Percentiles rank a stretch among this genome's conserved stretches.
phyloP scores from a whole-genome alignment of 2,113 vertebrate genomes.

The Carlito syrichta region DNA sequence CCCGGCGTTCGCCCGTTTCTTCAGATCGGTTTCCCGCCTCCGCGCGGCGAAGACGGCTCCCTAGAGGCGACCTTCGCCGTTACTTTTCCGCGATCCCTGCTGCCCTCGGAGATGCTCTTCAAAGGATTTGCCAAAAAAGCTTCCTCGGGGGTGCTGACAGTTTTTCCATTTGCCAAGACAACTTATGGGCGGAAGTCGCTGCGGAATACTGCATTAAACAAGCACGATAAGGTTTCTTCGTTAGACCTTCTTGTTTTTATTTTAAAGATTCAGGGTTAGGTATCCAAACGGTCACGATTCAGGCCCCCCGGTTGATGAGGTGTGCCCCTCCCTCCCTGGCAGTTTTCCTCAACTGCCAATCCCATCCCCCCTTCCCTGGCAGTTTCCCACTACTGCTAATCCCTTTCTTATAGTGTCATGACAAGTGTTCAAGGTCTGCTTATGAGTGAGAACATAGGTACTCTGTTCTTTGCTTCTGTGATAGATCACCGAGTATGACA shows the following conservation, averaged over 20 bases:
- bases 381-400: too few relatives aligned
- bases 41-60: neutral
- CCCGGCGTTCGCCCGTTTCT: too few relatives aligned
- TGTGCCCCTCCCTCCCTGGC: too few relatives aligned
- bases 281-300: neutral
- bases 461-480: too few relatives aligned
- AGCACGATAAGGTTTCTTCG: neutral
- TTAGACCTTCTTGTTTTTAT: neutral
- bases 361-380: too few relatives aligned
- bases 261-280: too few relatives aligned
- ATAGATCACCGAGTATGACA: too few relatives aligned
- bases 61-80: neutral
- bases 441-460: too few relatives aligned
- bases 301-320: neutral
- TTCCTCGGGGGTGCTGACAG: neutral
- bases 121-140: neutral
- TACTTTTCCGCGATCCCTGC: neutral
- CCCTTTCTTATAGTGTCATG: too few relatives aligned
- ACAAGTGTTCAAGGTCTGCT: too few relatives aligned
- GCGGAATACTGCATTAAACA: neutral
- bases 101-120: neutral
- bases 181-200: neutral
- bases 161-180: neutral
- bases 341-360: too few relatives aligned
- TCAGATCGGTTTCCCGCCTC: neutral